Evolutionary conservation across 2,888 invertebrate genomes (phyloP).

Genomic region (Linnaemya tessellans): DNA sequence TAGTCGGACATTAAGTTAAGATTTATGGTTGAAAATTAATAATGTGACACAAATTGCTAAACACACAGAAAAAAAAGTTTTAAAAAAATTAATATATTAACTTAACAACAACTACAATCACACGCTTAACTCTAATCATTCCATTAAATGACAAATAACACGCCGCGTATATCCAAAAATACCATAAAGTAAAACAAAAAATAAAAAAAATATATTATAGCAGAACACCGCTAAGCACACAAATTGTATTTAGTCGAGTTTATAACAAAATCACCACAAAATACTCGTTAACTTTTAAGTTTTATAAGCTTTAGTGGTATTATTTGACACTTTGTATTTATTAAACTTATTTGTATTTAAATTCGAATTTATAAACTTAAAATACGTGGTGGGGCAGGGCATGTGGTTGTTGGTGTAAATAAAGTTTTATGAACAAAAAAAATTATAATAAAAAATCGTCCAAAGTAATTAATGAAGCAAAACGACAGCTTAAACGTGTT

Average conservation of each 20-base stretch:
- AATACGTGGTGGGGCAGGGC: neutral
- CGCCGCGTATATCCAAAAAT: slow-evolving; percentile 40
- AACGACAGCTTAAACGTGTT: slow-evolving; percentile 47
- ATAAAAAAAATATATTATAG: slow-evolving; percentile 1
- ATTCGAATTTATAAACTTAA: slow-evolving; percentile 30
- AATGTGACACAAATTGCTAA: slow-evolving; percentile 57
- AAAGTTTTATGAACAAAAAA: slow-evolving; percentile 25
- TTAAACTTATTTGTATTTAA: slow-evolving; percentile 23
- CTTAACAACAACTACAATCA: neutral
- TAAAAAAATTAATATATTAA: slow-evolving; percentile 41
- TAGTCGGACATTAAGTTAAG: slow-evolving; percentile 3
- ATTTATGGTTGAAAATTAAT: slow-evolving; percentile 47
- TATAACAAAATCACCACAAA: slow-evolving; percentile 60
- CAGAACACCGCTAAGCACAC: neutral
- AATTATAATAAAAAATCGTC: slow-evolving; percentile 33
- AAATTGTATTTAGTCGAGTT: slow-evolving; percentile 44
- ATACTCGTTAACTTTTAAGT: slow-evolving; percentile 60
- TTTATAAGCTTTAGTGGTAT: slow-evolving; percentile 64
- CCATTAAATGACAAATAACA: slow-evolving; percentile 64
- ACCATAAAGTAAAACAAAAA: neutral
- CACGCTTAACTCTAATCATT: slow-evolving; percentile 39
- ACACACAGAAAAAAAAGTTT: slow-evolving; percentile 39
- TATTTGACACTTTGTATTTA: slow-evolving; percentile 64
- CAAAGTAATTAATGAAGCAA: slow-evolving; percentile 63
- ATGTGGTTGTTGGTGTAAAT: neutral